These are phyloP conservation scores for Picathartes gymnocephalus DNA, from an alignment of 2,113 vertebrate genomes.

Conservation along the genomic window DNA sequence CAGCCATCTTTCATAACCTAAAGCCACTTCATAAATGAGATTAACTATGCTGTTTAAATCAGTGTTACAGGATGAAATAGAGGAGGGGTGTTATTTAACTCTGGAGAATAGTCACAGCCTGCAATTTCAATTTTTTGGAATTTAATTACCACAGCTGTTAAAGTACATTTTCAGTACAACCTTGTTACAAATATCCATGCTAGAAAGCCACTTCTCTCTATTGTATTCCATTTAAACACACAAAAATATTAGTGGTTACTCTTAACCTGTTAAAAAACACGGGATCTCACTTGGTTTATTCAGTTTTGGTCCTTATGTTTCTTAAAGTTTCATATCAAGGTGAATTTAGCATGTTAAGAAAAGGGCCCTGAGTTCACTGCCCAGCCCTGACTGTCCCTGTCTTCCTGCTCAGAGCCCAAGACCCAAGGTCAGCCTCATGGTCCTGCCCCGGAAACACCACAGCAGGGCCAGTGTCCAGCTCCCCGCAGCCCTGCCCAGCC, in stretches of 20 bases:
- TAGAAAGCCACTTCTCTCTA: neutral
- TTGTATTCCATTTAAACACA: neutral
- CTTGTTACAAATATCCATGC: neutral
- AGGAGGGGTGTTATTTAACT: neutral
- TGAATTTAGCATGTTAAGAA: neutral
- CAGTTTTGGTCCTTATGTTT: neutral
- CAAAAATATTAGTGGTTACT: neutral
- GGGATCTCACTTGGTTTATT: neutral
- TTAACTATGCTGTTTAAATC: conserved; percentile 12
- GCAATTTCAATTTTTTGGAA: neutral
- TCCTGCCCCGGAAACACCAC: accelerated
- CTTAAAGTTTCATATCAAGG: neutral
- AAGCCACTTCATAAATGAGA: neutral
- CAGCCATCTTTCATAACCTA: neutral
- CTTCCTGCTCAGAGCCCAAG: neutral
- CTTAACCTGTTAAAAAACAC: neutral
- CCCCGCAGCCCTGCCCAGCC: neutral
- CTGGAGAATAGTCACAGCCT: neutral
- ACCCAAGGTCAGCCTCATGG: neutral
- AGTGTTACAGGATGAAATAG: neutral
- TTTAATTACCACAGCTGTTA: neutral
- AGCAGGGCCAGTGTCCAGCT: neutral
- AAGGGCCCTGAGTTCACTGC: accelerated
- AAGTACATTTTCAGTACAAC: neutral
- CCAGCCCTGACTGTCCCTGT: neutral